Conservation (phyloP, 2,888 invertebrate genomes). For the Trachelus tabidus region DNA sequence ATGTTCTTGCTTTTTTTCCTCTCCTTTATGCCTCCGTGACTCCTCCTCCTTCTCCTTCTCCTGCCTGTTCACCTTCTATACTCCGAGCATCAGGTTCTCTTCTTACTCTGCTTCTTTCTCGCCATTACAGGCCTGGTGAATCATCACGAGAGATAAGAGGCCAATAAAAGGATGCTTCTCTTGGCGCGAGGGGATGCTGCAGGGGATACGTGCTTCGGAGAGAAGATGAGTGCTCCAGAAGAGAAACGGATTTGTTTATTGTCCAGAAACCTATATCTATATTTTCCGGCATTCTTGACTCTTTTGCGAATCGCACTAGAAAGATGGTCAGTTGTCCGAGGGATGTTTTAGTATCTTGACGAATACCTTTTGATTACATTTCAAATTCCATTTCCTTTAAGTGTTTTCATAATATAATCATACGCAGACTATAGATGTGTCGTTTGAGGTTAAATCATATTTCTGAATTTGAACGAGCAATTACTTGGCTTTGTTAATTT, state of each 20-base stretch:
- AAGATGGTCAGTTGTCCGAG: neutral
- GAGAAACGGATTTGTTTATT: neutral
- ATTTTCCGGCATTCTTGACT: neutral
- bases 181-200: neutral
- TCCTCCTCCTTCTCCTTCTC: slow-evolving; percentile 24
- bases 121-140: slow-evolving; percentile 33
- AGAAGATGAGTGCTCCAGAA: neutral
- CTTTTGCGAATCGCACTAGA: neutral
- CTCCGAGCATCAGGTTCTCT: neutral
- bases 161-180: slow-evolving; percentile 40
- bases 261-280: neutral
- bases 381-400: neutral
- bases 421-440: neutral
- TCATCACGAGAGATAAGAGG: slow-evolving; percentile 43
- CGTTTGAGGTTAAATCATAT: neutral
- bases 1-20: neutral
- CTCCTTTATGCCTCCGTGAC: slow-evolving; percentile 31
- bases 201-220: neutral
- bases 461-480: neutral
- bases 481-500: neutral
- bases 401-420: neutral
- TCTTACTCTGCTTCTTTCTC: neutral
- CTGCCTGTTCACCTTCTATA: neutral
- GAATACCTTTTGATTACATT: neutral
- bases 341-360: neutral